These are phyloP conservation scores for Pseudotriccus pelzelni DNA, from an alignment of 2,797 vertebrate species.

Conservation along the genomic window DNA sequence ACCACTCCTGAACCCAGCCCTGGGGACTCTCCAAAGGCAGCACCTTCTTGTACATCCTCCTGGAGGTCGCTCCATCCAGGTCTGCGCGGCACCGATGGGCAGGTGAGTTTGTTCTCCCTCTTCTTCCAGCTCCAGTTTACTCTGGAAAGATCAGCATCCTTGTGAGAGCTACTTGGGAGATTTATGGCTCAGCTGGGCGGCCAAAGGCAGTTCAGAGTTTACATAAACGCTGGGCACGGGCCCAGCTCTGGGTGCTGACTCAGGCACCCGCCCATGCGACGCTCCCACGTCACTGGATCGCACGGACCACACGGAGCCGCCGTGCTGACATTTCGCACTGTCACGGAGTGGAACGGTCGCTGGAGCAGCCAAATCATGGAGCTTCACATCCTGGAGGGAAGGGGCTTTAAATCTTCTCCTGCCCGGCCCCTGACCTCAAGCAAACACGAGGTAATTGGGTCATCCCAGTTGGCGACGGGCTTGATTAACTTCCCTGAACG, in stretches of 20 bases:
- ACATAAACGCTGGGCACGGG: not conserved
- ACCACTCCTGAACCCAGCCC: not conserved
- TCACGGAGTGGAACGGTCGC: not conserved
- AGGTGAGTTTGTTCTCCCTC: not conserved
- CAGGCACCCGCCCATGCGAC: not conserved
- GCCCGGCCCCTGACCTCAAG: not conserved
- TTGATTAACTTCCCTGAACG: not conserved
- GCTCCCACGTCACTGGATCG: not conserved
- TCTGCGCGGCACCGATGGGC: rapidly evolving
- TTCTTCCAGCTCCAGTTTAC: not conserved
- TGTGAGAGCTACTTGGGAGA: not conserved
- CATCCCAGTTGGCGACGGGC: not conserved
- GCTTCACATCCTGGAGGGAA: not conserved
- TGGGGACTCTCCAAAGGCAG: not conserved
- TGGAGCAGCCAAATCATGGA: not conserved
- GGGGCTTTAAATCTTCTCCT: not conserved
- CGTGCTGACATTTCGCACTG: not conserved
- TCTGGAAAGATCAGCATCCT: not conserved
- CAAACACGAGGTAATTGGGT: not conserved
- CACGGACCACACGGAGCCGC: rapidly evolving
- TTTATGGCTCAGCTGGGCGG: not conserved
- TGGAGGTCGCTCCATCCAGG: rapidly evolving
- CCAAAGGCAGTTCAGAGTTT: not conserved
- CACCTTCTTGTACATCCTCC: rapidly evolving
- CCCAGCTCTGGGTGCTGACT: not conserved